Evolutionary conservation across 2,113 vertebrate genomes (phyloP), one percentile per base, ranked within the genome.

Genomic region (Uropsilus gracilis): DNA sequence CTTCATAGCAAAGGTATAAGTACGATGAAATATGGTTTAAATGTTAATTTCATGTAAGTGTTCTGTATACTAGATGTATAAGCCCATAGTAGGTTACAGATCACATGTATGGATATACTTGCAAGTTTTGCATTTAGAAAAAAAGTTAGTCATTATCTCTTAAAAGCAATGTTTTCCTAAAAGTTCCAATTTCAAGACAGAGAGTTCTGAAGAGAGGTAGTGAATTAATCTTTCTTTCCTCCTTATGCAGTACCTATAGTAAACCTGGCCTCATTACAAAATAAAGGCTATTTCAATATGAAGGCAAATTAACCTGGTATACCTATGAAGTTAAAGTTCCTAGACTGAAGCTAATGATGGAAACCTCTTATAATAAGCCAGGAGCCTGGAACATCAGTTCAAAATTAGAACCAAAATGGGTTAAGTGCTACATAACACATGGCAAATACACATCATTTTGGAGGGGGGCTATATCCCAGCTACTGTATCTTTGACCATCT

Each of bases 271-370:
- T 39, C 39, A 82, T 39, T 84, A 90, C 55, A 46, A 68, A 82
- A 90, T 46, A 10, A 73, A 87, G 22, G 8, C 6, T 71, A 46
- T 78, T 93, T 73, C 83, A 61, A 88, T 46, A 6, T 73, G 34
- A 81, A 20, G 13, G 12, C 22, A 96, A 75, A 8, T 6, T 77
- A 39, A 8, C 13, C 3, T 72, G 11, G 28, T 76, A n/a, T n/a
- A n/a, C 34, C 64, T 64, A 5, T 72, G 5, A n/a, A 12, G 26
- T 48, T 82, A 26, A 0, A 63, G 8, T 16, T 14, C 32, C 42
- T 37, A 50, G 4, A 39, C 8, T 44, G 30, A 22, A 71, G 2
- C 1, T 42, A 71, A 26, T 30, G 46, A 13, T 6, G 4, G 5
- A 80, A 44, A 14, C 7, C 37, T 63, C n/a, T 64, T 53, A 32